Conservation (phyloP, 2,888 invertebrate genomes). For the Neria commutata region DNA sequence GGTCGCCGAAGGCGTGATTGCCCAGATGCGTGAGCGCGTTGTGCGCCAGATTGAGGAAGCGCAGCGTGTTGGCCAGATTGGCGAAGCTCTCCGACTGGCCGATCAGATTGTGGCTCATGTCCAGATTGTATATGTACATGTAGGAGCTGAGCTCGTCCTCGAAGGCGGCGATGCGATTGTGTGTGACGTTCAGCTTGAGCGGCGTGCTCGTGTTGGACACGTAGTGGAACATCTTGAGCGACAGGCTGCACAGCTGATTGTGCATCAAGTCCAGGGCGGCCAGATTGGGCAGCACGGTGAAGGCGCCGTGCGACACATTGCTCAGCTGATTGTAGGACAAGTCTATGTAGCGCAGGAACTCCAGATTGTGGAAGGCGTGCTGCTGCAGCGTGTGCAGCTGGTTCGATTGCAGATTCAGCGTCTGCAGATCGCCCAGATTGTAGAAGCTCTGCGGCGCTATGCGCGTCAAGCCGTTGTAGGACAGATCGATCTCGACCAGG, state of each 20-base stretch:
- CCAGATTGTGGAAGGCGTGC: slow-evolving; percentile 77
- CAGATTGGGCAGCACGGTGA: slow-evolving; percentile 77
- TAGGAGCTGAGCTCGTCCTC: slow-evolving; percentile 59
- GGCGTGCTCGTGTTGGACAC: slow-evolving; percentile 70
- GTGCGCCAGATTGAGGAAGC: slow-evolving; percentile 74
- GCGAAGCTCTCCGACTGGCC: slow-evolving; percentile 71
- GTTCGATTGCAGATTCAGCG: slow-evolving; percentile 80
- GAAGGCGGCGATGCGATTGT: slow-evolving; percentile 64
- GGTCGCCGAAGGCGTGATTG: slow-evolving; percentile 75
- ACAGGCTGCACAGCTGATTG: slow-evolving; percentile 75
- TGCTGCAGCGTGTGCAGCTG: slow-evolving; percentile 73
- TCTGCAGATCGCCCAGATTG: slow-evolving; percentile 74
- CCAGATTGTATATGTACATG: slow-evolving; percentile 72
- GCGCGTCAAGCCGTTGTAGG: slow-evolving; percentile 77
- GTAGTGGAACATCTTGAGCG: slow-evolving; percentile 72
- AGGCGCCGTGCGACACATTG: slow-evolving; percentile 74
- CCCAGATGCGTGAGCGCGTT: slow-evolving; percentile 76
- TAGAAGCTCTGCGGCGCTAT: slow-evolving; percentile 75
- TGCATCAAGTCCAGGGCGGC: slow-evolving; percentile 81
- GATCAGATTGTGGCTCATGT: slow-evolving; percentile 73
- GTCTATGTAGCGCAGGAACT: slow-evolving; percentile 80
- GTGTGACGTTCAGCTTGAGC: slow-evolving; percentile 77
- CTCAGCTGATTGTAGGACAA: slow-evolving; percentile 81
- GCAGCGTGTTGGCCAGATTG: slow-evolving; percentile 69
- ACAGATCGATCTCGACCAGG: slow-evolving; percentile 78